phyloP scores from a whole-genome alignment of 2,113 vertebrate genomes.

The Nothobranchius kuhntae region DNA sequence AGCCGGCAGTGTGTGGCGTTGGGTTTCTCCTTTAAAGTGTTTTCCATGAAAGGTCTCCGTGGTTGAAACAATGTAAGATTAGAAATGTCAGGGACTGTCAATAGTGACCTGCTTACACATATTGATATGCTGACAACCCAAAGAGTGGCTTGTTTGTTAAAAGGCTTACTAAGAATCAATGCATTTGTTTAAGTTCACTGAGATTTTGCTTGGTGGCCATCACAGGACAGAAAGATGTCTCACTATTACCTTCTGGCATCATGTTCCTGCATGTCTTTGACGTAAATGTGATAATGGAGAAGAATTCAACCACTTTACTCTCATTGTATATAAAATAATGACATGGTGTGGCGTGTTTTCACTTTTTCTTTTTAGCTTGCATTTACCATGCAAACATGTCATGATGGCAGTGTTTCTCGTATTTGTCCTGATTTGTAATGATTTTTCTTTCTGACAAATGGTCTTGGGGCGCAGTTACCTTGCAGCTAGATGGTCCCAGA shows the following conservation, averaged over 20 bases:
- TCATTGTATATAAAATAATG: background rate
- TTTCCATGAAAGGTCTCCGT: slow-evolving; percentile 12
- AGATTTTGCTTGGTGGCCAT: slow-evolving; percentile 49
- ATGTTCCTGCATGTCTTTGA: background rate
- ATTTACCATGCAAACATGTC: no score
- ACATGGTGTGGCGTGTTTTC: background rate
- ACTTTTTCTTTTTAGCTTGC: no score
- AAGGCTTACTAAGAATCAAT: slow-evolving; percentile 72
- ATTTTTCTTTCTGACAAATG: no score
- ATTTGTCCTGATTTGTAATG: no score
- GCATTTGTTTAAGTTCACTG: slow-evolving; percentile 45
- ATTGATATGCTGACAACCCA: slow-evolving; percentile 67
- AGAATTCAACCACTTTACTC: background rate
- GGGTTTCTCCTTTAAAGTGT: slow-evolving; percentile 19
- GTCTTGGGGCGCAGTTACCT: no score
- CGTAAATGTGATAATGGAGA: background rate
- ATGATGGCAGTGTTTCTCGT: no score
- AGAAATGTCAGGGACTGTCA: slow-evolving; percentile 41
- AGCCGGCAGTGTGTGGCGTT: background rate
- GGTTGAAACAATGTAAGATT: slow-evolving; percentile 48
- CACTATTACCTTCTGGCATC: background rate
- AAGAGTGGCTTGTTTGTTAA: slow-evolving; percentile 70
- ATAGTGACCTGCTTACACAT: slow-evolving; percentile 54
- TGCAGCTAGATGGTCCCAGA: no score
- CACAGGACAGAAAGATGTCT: slow-evolving; percentile 36